Conservation (phyloP, 2,113 vertebrate genomes). For the Amblyornis subalaris region DNA sequence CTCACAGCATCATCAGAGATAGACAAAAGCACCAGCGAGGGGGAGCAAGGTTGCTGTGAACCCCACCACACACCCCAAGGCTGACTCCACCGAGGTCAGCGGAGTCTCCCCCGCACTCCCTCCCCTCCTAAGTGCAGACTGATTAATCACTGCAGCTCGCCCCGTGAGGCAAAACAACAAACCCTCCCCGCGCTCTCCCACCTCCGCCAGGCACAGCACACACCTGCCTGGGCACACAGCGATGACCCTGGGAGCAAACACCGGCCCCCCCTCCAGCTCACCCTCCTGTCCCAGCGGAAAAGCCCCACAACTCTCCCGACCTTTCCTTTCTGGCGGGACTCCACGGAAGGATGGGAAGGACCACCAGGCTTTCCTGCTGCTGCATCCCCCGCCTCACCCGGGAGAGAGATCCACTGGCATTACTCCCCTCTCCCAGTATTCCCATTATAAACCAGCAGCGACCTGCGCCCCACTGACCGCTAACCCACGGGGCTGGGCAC, state of each 20-base stretch:
- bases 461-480: neutral
- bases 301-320: neutral
- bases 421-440: neutral
- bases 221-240: neutral
- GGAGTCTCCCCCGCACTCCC: neutral
- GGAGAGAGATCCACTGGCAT: too few species aligned
- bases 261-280: neutral
- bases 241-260: neutral
- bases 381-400: rapidly evolving
- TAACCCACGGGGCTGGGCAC: neutral
- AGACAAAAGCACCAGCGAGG: neutral
- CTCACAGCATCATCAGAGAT: neutral
- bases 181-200: neutral
- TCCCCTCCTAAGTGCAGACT: neutral
- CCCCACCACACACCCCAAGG: too few species aligned
- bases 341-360: neutral
- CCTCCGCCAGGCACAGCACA: neutral
- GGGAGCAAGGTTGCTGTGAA: neutral
- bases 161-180: neutral
- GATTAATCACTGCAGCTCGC: neutral
- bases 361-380: neutral
- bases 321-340: rapidly evolving
- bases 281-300: neutral
- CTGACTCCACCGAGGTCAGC: neutral
- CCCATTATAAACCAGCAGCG: neutral